Evolutionary conservation across 1,140 invertebrate species (phyloP).

Genomic region (Lamellibrachia luymesi): DNA sequence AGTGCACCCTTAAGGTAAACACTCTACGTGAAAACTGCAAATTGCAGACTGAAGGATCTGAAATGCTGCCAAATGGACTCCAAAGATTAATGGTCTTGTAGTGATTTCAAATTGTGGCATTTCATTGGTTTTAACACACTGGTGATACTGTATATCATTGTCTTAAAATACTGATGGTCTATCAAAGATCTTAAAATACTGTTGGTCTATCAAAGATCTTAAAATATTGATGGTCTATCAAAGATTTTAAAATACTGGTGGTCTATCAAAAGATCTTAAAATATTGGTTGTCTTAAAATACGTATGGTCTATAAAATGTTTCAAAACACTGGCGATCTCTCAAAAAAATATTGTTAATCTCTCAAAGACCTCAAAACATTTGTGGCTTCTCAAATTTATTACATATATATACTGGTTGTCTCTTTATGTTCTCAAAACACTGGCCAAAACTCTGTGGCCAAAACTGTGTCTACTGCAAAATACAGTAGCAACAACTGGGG

Average conservation of each 20-base stretch:
- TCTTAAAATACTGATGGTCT: background rate
- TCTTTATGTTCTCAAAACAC: background rate
- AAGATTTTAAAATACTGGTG: background rate
- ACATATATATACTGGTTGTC: background rate
- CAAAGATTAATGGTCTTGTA: background rate
- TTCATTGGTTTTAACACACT: no score
- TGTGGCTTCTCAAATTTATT: background rate
- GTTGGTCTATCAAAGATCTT: background rate
- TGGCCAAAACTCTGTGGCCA: background rate
- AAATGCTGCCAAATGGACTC: background rate
- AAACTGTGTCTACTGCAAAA: background rate
- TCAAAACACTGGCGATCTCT: background rate
- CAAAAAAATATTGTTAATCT: background rate
- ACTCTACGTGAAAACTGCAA: background rate
- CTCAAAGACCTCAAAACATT: background rate
- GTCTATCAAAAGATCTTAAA: background rate
- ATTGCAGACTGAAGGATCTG: background rate
- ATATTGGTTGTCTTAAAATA: background rate
- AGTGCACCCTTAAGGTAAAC: background rate
- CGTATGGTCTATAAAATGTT: background rate
- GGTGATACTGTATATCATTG: background rate
- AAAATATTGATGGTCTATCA: background rate
- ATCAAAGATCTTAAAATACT: background rate
- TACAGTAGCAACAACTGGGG: background rate
- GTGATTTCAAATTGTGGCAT: background rate